Conservation (phyloP, 2,888 invertebrate genomes). For the Megaustenia siamemsis region DNA sequence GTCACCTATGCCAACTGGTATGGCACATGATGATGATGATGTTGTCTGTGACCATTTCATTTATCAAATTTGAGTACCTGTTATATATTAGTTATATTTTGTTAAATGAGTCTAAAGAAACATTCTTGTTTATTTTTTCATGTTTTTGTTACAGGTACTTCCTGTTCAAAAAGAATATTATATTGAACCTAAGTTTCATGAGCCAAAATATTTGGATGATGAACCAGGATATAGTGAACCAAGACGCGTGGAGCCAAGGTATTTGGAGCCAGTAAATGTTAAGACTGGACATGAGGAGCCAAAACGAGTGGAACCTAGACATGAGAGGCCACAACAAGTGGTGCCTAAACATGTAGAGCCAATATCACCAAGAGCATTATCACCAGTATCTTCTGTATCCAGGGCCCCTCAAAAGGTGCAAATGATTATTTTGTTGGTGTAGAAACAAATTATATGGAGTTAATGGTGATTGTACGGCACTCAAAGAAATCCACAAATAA, state of each 20-base stretch:
- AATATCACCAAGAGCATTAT: not conserved
- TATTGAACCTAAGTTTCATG: not conserved
- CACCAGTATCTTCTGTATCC: not conserved
- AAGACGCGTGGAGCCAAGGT: not conserved
- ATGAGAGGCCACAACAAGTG: not conserved
- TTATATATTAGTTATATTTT: too few relatives aligned
- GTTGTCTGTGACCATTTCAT: too few relatives aligned
- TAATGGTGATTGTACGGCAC: too few relatives aligned
- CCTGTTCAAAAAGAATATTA: too few relatives aligned
- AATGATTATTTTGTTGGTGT: not conserved
- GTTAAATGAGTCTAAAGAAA: too few relatives aligned
- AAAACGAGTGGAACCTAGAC: not conserved
- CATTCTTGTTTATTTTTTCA: too few relatives aligned
- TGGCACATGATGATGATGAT: too few relatives aligned
- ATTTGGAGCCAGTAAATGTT: not conserved
- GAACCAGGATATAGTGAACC: not conserved
- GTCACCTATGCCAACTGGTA: too few relatives aligned
- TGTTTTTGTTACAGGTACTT: constrained; percentile 19
- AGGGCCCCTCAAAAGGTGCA: constrained; percentile 45
- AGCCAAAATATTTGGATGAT: not conserved
- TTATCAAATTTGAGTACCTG: too few relatives aligned
- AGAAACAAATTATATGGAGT: too few relatives aligned
- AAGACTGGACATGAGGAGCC: not conserved
- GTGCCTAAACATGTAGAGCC: not conserved
- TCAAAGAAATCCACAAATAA: too few relatives aligned